Percentiles rank a stretch among this genome's conserved stretches.
phyloP scores from a whole-genome alignment of 64 coral and sea anemone genomes.

The Acropora tenuis region DNA sequence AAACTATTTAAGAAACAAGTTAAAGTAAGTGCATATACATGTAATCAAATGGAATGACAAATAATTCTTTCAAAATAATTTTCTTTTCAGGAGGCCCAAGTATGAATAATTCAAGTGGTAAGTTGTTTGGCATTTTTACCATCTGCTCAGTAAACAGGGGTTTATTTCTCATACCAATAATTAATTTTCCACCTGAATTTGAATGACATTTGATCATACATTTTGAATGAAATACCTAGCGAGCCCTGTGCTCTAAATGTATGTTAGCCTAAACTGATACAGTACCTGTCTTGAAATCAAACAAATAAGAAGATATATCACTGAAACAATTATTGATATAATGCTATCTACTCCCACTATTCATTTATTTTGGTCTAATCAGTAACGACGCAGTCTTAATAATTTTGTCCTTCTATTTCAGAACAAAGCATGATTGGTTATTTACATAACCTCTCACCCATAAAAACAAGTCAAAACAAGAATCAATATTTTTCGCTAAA shows the following conservation, averaged over 20 bases:
- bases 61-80: not conserved
- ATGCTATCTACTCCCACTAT: constrained; percentile 6
- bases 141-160: constrained; percentile 8
- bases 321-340: not conserved
- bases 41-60: constrained; percentile 31
- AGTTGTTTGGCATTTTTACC: constrained; percentile 55
- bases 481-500: constrained; percentile 57
- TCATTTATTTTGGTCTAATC: constrained; percentile 25
- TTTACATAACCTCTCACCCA: constrained; percentile 74
- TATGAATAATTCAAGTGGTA: constrained; percentile 53
- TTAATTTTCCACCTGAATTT: constrained; percentile 27
- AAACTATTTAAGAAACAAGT: not conserved
- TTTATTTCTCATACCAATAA: constrained; percentile 43
- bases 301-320: too few relatives aligned
- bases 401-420: constrained; percentile 57
- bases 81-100: constrained; percentile 25
- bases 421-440: constrained; percentile 57
- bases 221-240: not conserved
- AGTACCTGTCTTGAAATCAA: not conserved
- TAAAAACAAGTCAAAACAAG: constrained; percentile 76
- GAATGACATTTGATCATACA: constrained; percentile 35
- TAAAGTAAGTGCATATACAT: constrained; percentile 49
- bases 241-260: too few relatives aligned
- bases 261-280: not conserved
- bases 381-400: constrained; percentile 5